phyloP scores from a whole-genome alignment of 1,140 invertebrate genomes.

The Orussus abietinus region DNA sequence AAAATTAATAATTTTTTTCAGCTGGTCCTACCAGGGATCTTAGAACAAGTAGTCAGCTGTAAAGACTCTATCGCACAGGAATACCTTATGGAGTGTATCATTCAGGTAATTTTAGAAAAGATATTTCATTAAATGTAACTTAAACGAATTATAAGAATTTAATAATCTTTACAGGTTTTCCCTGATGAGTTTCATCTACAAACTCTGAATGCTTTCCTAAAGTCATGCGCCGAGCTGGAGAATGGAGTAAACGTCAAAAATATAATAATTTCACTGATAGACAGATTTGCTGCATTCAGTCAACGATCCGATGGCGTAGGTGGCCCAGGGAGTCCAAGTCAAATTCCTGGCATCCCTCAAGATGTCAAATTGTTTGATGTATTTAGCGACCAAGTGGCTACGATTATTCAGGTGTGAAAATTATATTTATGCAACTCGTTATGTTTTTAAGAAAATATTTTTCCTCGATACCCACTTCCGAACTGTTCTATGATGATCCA shows the following conservation, averaged over 20 bases:
- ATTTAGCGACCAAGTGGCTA: slow-evolving; percentile 95
- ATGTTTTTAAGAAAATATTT: slow-evolving; percentile 11
- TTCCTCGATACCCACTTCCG: no score
- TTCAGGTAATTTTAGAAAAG: slow-evolving; percentile 68
- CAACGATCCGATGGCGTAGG: slow-evolving; percentile 65
- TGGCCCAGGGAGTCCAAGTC: slow-evolving; percentile 48
- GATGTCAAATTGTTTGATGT: slow-evolving; percentile 96
- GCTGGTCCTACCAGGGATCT: slow-evolving; percentile 83
- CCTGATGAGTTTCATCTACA: slow-evolving; percentile 98
- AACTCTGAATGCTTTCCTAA: slow-evolving; percentile 90
- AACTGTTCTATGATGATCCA: slow-evolving; percentile 36
- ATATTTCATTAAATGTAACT: background rate
- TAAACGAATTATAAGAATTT: slow-evolving; percentile 13
- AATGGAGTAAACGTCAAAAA: slow-evolving; percentile 96
- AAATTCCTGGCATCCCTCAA: slow-evolving; percentile 68
- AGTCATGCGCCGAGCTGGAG: slow-evolving; percentile 95
- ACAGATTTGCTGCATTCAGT: slow-evolving; percentile 82
- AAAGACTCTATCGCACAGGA: slow-evolving; percentile 98
- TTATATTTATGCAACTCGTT: background rate
- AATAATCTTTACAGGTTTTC: slow-evolving; percentile 76
- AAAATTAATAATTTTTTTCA: slow-evolving; percentile 34
- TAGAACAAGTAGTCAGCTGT: slow-evolving; percentile 97
- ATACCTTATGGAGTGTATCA: slow-evolving; percentile 99
- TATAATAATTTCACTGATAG: slow-evolving; percentile 95
- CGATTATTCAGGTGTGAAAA: slow-evolving; percentile 83